Conservation (phyloP, 2,888 invertebrate genomes). For the Smittia sp. region DNA sequence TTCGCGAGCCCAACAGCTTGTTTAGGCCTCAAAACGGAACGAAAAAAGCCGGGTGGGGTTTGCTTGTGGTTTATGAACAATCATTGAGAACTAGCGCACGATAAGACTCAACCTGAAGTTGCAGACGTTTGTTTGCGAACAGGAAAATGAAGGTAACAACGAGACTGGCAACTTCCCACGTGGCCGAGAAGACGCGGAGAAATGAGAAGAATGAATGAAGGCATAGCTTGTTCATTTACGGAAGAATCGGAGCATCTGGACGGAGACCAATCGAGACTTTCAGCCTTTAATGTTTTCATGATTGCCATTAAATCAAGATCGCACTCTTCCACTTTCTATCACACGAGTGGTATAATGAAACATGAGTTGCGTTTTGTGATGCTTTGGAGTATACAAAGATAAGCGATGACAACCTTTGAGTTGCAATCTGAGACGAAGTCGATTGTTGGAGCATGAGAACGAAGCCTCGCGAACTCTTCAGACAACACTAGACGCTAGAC, state of each 20-base stretch:
- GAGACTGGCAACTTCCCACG: slow-evolving; percentile 40
- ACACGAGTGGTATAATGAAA: too few species aligned
- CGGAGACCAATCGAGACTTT: too few species aligned
- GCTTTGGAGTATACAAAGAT: too few species aligned
- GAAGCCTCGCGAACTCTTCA: too few species aligned
- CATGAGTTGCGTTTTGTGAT: too few species aligned
- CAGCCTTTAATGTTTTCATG: too few species aligned
- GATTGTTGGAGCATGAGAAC: too few species aligned
- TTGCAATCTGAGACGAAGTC: too few species aligned
- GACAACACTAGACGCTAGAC: neutral
- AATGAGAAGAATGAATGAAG: neutral
- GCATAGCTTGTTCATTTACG: neutral
- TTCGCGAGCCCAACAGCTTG: neutral
- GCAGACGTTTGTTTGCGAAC: slow-evolving; percentile 10
- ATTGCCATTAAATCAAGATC: too few species aligned
- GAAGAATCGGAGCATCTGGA: too few species aligned
- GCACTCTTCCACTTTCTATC: too few species aligned
- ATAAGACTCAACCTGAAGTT: slow-evolving; percentile 3
- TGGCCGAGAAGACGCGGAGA: neutral
- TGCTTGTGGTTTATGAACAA: slow-evolving; percentile 8
- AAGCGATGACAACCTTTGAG: too few species aligned
- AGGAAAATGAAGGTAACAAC: slow-evolving; percentile 8
- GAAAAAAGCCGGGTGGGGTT: neutral
- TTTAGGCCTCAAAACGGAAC: neutral
- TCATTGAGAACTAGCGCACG: neutral